These are phyloP conservation scores for Lucifuga dentata DNA, from an alignment of 2,113 vertebrate genomes.

Conservation along the genomic window DNA sequence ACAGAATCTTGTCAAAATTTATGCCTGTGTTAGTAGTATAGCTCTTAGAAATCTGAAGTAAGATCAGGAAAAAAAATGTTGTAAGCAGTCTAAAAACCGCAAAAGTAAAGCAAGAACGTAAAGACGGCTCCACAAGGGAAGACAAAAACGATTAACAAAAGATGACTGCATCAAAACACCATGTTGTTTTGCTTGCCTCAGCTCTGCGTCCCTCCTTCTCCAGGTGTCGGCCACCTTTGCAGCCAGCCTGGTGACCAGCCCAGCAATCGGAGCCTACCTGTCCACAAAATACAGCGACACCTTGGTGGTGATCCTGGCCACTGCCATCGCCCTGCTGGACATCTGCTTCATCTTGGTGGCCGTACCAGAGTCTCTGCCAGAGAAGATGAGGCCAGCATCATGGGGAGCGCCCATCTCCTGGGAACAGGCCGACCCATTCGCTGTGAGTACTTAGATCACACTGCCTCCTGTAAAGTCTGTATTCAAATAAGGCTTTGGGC, in stretches of 20 bases:
- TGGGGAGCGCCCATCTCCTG: constrained; percentile 94
- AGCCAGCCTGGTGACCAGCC: constrained; percentile 92
- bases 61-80: too few relatives aligned
- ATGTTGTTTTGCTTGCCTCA: too few relatives aligned
- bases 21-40: too few relatives aligned
- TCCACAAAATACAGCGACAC: constrained; percentile 89
- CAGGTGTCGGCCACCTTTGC: constrained; percentile 95
- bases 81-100: too few relatives aligned
- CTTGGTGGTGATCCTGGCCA: constrained; percentile 90
- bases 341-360: constrained; percentile 93
- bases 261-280: constrained; percentile 91
- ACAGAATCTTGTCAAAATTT: neutral
- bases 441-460: constrained; percentile 82
- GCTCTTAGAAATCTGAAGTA: too few relatives aligned
- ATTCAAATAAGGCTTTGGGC: too few relatives aligned
- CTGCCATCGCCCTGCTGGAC: constrained; percentile 89
- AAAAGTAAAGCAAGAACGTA: too few relatives aligned
- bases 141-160: neutral
- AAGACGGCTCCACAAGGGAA: too few relatives aligned
- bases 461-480: too few relatives aligned
- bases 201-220: constrained; percentile 8
- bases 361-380: constrained; percentile 90
- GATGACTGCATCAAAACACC: neutral
- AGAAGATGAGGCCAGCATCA: constrained; percentile 93
- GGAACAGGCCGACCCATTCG: constrained; percentile 92